Percentiles rank a stretch among this genome's conserved stretches.
Conservation (phyloP, 2,797 vertebrate genomes). For the Sitta carolinensis region DNA sequence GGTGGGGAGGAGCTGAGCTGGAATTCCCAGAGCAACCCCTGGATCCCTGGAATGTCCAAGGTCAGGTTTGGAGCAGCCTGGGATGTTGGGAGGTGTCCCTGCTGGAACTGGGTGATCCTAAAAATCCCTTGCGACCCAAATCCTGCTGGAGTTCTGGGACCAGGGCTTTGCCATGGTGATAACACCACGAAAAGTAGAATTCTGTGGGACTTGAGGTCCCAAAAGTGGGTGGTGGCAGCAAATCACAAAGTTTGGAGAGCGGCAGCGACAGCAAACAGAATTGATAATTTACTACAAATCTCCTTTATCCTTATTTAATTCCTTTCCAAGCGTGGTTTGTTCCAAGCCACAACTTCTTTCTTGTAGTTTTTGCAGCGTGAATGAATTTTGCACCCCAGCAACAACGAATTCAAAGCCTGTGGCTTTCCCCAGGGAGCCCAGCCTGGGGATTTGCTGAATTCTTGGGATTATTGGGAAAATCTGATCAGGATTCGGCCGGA, state of each 20-base stretch:
- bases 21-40: not conserved
- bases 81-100: not conserved
- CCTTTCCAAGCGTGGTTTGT: not conserved
- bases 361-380: no score
- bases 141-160: not conserved
- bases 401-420: fast-evolving
- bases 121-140: not conserved
- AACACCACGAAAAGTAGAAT: fast-evolving
- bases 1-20: no score
- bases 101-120: not conserved
- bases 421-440: not conserved
- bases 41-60: not conserved
- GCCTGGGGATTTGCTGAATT: not conserved
- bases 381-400: not conserved
- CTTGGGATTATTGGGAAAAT: not conserved
- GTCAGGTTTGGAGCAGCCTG: not conserved
- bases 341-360: not conserved
- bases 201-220: not conserved
- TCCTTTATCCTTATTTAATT: not conserved
- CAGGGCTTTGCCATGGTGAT: fast-evolving
- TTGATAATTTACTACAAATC: not conserved
- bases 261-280: not conserved
- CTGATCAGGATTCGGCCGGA: constrained; percentile 11
- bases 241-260: not conserved
- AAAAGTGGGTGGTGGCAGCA: no score